These are phyloP conservation scores for Coptodon bakossiorum DNA, from an alignment of 2,113 vertebrate species.

Conservation along the genomic window DNA sequence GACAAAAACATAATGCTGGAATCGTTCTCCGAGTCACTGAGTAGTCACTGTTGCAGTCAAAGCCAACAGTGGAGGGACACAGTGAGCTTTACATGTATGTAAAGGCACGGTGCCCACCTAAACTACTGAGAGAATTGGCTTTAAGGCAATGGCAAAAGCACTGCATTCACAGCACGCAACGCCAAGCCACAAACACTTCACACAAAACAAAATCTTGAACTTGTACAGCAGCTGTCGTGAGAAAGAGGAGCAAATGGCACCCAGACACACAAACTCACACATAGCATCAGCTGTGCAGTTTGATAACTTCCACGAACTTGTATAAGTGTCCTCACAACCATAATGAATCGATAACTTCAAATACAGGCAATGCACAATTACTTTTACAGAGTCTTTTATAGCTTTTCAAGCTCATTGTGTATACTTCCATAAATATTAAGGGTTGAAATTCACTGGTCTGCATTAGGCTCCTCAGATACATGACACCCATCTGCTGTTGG, in stretches of 20 bases:
- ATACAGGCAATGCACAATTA: neutral
- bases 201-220: conserved; percentile 50
- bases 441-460: neutral
- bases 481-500: neutral
- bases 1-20: neutral
- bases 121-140: neutral
- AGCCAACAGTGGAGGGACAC: neutral
- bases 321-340: neutral
- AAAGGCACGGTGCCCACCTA: neutral
- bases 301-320: conserved; percentile 14
- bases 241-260: conserved; percentile 51
- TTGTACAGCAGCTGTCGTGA: conserved; percentile 56
- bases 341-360: neutral
- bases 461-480: neutral
- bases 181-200: conserved; percentile 42
- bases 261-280: neutral
- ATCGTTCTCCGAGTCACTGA: neutral
- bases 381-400: neutral
- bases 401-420: neutral
- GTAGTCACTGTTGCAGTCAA: neutral
- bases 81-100: neutral
- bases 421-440: neutral
- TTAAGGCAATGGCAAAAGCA: neutral
- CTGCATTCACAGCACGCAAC: neutral
- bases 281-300: conserved; percentile 14